Conservation (phyloP, 1,140 invertebrate genomes). For the Drosophila tani region DNA sequence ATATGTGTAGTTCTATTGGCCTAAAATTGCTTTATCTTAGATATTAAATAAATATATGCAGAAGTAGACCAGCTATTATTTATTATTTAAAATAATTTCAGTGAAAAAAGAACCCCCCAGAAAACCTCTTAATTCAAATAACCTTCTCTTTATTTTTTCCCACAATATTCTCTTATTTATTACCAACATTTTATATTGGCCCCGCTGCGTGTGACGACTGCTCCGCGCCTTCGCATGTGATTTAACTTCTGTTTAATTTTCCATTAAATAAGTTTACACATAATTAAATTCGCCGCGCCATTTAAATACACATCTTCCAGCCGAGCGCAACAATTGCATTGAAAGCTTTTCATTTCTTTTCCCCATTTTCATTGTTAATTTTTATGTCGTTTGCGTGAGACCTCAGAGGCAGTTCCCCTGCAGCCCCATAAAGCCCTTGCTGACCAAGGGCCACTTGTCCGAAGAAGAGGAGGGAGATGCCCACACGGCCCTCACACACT, state of each 20-base stretch:
- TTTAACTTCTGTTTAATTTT: constrained; percentile 71
- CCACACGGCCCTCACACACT: constrained; percentile 56
- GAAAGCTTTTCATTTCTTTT: constrained; percentile 50
- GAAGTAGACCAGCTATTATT: too few species aligned
- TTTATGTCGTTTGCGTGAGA: constrained; percentile 68
- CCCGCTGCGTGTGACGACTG: not conserved
- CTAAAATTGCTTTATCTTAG: too few species aligned
- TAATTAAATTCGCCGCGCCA: constrained; percentile 75
- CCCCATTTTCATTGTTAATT: constrained; percentile 59
- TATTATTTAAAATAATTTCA: too few species aligned
- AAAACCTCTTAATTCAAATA: too few species aligned
- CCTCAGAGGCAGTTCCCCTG: constrained; percentile 10
- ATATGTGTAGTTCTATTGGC: too few species aligned
- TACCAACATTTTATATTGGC: constrained; percentile 31
- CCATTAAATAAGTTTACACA: constrained; percentile 69
- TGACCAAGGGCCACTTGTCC: constrained; percentile 43
- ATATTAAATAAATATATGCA: too few species aligned
- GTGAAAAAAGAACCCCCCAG: not conserved
- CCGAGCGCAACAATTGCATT: constrained; percentile 68
- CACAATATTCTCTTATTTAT: not conserved
- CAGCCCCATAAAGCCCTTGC: too few species aligned
- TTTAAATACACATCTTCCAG: constrained; percentile 71
- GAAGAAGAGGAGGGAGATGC: constrained; percentile 23
- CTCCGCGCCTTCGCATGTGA: constrained; percentile 9
- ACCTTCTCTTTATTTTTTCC: not conserved